phyloP scores from a whole-genome alignment of 2,113 vertebrate genomes.

The Pogonocichla stellata region DNA sequence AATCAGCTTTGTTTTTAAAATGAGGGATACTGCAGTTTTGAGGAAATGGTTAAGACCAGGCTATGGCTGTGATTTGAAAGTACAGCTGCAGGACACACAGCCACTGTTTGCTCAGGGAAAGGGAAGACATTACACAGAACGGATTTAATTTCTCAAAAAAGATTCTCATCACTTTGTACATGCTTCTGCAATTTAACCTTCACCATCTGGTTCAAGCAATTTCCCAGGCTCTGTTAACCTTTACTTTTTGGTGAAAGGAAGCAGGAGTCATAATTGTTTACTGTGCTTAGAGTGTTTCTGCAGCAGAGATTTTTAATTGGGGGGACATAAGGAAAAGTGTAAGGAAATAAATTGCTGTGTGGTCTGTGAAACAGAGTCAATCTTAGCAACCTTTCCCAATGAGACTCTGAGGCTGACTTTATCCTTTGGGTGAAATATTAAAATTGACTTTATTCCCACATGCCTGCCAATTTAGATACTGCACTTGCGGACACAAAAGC shows the following conservation, averaged over 20 bases:
- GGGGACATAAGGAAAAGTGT: neutral
- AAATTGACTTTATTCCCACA: neutral
- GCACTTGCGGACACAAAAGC: neutral
- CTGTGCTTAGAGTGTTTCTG: neutral
- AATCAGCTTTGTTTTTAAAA: neutral
- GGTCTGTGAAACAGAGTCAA: neutral
- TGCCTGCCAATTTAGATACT: neutral
- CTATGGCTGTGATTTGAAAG: neutral
- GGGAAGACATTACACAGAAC: neutral
- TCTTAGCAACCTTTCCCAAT: neutral
- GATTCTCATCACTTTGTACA: neutral
- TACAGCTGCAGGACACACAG: neutral
- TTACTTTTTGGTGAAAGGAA: neutral
- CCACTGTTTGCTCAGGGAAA: neutral
- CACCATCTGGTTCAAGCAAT: neutral
- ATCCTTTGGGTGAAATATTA: neutral
- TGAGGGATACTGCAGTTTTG: neutral
- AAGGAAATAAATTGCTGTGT: neutral
- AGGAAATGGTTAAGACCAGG: neutral
- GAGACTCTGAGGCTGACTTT: neutral
- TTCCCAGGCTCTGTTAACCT: constrained; percentile 21
- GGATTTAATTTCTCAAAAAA: constrained; percentile 11
- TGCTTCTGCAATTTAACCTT: neutral
- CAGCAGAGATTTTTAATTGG: neutral
- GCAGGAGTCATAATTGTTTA: neutral